Base-by-base conservation (phyloP, 2,888 invertebrate species). In the Carcina quercana region DNA sequence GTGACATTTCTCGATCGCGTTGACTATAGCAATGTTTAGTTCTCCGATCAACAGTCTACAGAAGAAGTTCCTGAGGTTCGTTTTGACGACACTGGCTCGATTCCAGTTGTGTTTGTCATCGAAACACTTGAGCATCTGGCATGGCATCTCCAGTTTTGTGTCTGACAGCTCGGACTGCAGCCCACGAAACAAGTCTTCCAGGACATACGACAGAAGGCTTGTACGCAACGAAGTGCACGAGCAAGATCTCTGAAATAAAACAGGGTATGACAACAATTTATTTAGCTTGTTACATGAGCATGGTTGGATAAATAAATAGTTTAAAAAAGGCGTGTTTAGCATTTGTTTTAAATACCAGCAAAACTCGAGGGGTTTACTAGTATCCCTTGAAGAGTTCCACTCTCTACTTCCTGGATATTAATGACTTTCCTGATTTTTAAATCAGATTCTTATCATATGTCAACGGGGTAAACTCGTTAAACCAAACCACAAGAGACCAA, bases 81-180 rank as follows among this genome's bases (percentile, higher is more conserved):
- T 59, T 41, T 76, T 82, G n/a, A 66, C 50, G 2, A 53, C 35
- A 28, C 60, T 66, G 2, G 64, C 33, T 12, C 60, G 56, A 22
- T 80, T 79, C 83, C 82, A 83, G 35, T 68, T 76, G 35, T 82
- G 79, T 22, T 54, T 59, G 33, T 82, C 82, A 21, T 82, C 79
- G 5, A 83, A 58, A 27, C 83, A 83, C 43, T 79, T 79, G 2
- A 83, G 50, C 29, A 80, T 42, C 32, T 74, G 66, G 39, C 83
- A 83, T 0, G 83, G 75, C 80, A 83, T 80, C 25, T 57, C 38
- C 0, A 47, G 28, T 1, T 62, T 62, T 6, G 24, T 5, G 1
- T 37, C 55, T 1, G 53, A 51, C 24, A 82, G 37, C 44, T 82
- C 80, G 0, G 55, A 33, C 42, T 74, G 75, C 27, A 83, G 47